A percentile compares a stretch with the other conserved stretches of the same genome.
Conservation (phyloP, 2,113 vertebrate species). For the Apus apus region DNA sequence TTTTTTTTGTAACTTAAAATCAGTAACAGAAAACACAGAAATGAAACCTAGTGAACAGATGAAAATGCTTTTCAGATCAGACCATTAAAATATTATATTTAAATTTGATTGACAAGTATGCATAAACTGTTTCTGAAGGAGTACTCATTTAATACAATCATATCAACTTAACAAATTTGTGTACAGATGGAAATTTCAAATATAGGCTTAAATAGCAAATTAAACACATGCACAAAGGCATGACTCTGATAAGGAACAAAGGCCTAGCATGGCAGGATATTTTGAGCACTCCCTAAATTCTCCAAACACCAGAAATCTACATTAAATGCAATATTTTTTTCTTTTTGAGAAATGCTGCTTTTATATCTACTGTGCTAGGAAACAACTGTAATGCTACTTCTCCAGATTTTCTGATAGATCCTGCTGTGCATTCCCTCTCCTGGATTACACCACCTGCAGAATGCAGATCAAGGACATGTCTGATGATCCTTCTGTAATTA, state of each 20-base stretch:
- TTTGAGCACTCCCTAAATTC: neutral
- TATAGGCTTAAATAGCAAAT: neutral
- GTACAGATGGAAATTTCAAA: neutral
- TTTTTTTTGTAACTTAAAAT: neutral
- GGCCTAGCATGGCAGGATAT: neutral
- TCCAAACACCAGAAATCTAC: neutral
- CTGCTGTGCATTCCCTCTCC: neutral
- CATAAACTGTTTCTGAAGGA: neutral
- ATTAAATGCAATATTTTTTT: neutral
- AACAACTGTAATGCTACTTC: neutral
- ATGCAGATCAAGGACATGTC: neutral
- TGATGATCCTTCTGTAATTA: neutral
- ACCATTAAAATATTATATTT: neutral
- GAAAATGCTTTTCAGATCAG: neutral
- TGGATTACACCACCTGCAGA: neutral
- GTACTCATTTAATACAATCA: neutral
- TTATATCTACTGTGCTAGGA: neutral
- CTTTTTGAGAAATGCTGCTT: neutral
- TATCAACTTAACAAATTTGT: neutral
- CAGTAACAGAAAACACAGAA: neutral
- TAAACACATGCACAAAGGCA: neutral
- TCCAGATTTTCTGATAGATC: neutral
- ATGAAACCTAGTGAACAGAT: neutral
- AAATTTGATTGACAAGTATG: neutral
- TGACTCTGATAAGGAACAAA: neutral